These are phyloP conservation scores for Drosophila dunni DNA, from an alignment of 1,140 invertebrate genomes.

Conservation along the genomic window DNA sequence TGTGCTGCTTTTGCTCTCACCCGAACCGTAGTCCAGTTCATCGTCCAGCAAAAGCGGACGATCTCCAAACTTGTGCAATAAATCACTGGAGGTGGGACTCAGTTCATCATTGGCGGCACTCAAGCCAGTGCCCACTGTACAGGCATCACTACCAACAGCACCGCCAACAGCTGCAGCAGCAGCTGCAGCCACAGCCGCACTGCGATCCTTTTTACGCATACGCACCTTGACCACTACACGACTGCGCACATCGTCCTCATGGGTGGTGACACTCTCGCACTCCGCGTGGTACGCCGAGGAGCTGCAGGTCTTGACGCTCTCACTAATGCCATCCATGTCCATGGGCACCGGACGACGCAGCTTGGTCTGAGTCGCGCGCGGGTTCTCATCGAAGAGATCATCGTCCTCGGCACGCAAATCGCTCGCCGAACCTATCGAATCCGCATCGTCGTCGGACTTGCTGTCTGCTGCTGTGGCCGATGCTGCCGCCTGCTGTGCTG, in stretches of 20 bases:
- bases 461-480: slow-evolving; percentile 27
- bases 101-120: slow-evolving; percentile 62
- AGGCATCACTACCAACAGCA: neutral
- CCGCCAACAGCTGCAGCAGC: slow-evolving; percentile 3
- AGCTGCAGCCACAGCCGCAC: slow-evolving; percentile 52
- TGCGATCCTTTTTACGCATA: slow-evolving; percentile 81
- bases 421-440: slow-evolving; percentile 91
- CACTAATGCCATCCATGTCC: slow-evolving; percentile 88
- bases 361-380: slow-evolving; percentile 61
- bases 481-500: slow-evolving; percentile 27
- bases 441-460: slow-evolving; percentile 85
- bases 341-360: slow-evolving; percentile 66
- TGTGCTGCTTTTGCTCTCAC: slow-evolving; percentile 77
- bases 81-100: slow-evolving; percentile 85
- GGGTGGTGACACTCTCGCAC: slow-evolving; percentile 89
- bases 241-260: slow-evolving; percentile 87
- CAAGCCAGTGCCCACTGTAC: neutral
- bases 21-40: slow-evolving; percentile 89
- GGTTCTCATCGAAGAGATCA: slow-evolving; percentile 85
- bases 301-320: slow-evolving; percentile 88
- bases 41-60: slow-evolving; percentile 92
- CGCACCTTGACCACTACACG: slow-evolving; percentile 84
- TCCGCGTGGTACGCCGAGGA: slow-evolving; percentile 90
- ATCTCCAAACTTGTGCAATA: slow-evolving; percentile 91
- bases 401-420: slow-evolving; percentile 89